Evolutionary conservation across 2,888 invertebrate species (phyloP).

Genomic region (Trachelus troglodyta): DNA sequence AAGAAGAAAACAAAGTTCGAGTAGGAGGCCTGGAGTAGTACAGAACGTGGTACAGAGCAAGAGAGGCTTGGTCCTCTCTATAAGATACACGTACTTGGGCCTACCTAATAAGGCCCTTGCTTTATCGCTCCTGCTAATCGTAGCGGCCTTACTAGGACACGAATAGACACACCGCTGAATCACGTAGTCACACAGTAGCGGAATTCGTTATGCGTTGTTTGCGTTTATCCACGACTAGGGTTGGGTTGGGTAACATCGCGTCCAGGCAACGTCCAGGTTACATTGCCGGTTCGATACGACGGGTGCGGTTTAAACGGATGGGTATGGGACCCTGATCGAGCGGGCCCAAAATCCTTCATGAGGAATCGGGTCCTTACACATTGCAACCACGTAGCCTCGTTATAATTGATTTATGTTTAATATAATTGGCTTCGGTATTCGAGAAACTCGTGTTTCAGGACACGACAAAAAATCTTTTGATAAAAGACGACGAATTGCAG

Average conservation of each 20-base stretch:
- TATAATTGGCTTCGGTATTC: constrained; percentile 49
- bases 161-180: constrained; percentile 45
- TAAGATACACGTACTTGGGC: constrained; percentile 1
- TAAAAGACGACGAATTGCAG: constrained; percentile 35
- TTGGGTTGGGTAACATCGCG: not conserved
- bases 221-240: not conserved
- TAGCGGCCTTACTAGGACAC: constrained; percentile 49
- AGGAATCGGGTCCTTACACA: constrained; percentile 16
- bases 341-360: not conserved
- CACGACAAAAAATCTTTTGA: constrained; percentile 44
- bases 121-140: constrained; percentile 55
- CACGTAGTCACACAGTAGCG: not conserved
- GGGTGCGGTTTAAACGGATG: not conserved
- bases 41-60: not conserved
- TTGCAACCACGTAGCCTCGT: constrained; percentile 39
- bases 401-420: constrained; percentile 55
- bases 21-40: constrained; percentile 10
- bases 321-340: not conserved
- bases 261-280: not conserved
- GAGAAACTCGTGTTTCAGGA: constrained; percentile 38
- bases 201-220: not conserved
- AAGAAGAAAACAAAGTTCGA: constrained; percentile 5
- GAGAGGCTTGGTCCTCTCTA: constrained; percentile 5
- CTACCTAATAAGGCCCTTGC: constrained; percentile 50
- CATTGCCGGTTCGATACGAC: not conserved